Evolutionary conservation across 2,113 vertebrate genomes (phyloP), one percentile per base, ranked within the genome.

Genomic region (Xiphophorus couchianus): DNA sequence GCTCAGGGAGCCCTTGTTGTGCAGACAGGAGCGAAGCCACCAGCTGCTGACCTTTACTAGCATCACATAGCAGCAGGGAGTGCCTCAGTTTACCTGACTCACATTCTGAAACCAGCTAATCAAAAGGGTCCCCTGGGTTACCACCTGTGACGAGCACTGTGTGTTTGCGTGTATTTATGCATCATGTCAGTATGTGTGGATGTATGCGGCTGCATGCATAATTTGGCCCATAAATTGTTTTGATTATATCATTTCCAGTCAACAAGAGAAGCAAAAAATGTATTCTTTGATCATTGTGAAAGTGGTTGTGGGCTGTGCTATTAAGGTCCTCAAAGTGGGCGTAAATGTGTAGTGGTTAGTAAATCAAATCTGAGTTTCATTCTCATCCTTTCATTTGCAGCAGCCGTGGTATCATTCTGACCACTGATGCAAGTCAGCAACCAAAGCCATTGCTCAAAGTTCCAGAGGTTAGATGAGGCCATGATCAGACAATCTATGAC

Each of bases 11-110:
- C 37, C 70, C 76, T 62, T 65, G 70, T 29, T 37, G 69, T 66
- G 76, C 1, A 84, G 58, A 82, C 62, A 35, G 60, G 25, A 78
- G 75, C 42, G 27, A 76, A 83, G 76, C 84, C 82, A 85, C 76
- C 86, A 82, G 88, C 86, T 86, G 83, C 86, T 91, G 91, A 93
- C 92, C 90, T 93, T 93, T 92, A 82, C 67, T 60, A 37, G 78
- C 69, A 74, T 83, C 81, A 69, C 79, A 73, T 42, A 86, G 66
- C 88, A 86, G 81, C 86, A 66, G 89, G 88, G 85, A 75, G 83
- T 28, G 48, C 69, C 73, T 73, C 76, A 19, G 71, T 87, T 88
- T 86, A 90, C 78, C 87, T 83, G 84, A 62, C 84, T 91, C 86
- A 84, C 77, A 85, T 89, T 86, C 90, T 79, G 67, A 80, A 84